Percentiles rank a stretch among this genome's conserved stretches.
Evolutionary conservation across 1,140 invertebrate genomes (phyloP).

Genomic region (Anastatus disparis): DNA sequence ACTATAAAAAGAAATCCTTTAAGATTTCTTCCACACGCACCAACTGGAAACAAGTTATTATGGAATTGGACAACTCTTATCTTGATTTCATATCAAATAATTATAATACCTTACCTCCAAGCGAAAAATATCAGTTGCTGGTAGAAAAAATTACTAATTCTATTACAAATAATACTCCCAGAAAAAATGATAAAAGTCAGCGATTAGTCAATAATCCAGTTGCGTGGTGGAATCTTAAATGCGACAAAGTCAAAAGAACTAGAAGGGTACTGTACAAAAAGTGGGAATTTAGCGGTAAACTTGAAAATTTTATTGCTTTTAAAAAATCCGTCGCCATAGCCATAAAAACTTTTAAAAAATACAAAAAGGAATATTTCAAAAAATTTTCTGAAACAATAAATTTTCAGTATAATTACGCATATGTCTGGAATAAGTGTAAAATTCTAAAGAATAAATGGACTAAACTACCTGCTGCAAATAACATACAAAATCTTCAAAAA

Average conservation of each 20-base stretch:
- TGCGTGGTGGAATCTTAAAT: slow-evolving; percentile 37
- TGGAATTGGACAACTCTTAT: too few relatives aligned
- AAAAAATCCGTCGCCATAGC: slow-evolving; percentile 22
- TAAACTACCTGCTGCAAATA: background rate
- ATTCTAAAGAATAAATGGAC: slow-evolving; percentile 32
- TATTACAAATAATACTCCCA: too few relatives aligned
- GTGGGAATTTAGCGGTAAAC: background rate
- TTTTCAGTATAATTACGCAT: background rate
- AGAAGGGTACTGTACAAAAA: slow-evolving; percentile 12
- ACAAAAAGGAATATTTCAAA: slow-evolving; percentile 22
- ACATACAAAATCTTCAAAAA: background rate
- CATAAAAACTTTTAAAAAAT: slow-evolving; percentile 36
- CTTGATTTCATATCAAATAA: too few relatives aligned
- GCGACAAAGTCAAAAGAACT: slow-evolving; percentile 12
- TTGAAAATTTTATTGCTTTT: slow-evolving; percentile 17
- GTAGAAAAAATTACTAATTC: too few relatives aligned
- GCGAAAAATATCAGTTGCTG: too few relatives aligned
- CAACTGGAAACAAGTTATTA: background rate
- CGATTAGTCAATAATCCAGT: slow-evolving; percentile 25
- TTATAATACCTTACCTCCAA: too few relatives aligned
- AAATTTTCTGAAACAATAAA: slow-evolving; percentile 25
- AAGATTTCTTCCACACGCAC: background rate
- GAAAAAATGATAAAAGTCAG: background rate
- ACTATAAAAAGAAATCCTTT: background rate
- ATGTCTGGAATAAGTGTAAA: slow-evolving; percentile 26